A percentile compares a stretch with the other conserved stretches of the same genome.
Conservation (phyloP, 2,797 vertebrate species). For the Natrix natrix region DNA sequence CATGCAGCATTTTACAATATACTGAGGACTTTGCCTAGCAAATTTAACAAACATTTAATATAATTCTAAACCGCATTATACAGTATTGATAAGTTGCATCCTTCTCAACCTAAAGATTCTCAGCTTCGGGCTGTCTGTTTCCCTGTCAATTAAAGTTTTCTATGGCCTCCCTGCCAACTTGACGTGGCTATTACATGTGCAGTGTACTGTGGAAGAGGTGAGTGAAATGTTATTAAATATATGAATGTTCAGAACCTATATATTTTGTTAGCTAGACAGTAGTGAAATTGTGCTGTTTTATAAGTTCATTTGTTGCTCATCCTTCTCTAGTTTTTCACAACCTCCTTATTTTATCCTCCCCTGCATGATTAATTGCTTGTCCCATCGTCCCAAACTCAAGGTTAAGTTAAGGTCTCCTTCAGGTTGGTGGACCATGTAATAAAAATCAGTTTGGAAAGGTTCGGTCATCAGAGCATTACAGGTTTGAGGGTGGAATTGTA, state of each 20-base stretch:
- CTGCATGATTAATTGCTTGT: constrained; percentile 41
- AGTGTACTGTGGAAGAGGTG: constrained; percentile 44
- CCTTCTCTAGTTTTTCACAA: constrained; percentile 51
- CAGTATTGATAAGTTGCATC: constrained; percentile 10
- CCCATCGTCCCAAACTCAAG: constrained; percentile 39
- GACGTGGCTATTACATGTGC: constrained; percentile 43
- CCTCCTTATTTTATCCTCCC: constrained; percentile 49
- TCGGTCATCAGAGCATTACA: constrained; percentile 45
- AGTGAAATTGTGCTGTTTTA: constrained; percentile 32
- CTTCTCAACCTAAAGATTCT: constrained; percentile 34
- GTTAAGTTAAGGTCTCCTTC: constrained; percentile 51
- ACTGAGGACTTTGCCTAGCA: not conserved
- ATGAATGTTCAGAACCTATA: constrained; percentile 25
- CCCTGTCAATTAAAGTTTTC: constrained; percentile 50
- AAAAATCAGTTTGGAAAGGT: constrained; percentile 40
- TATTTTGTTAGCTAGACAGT: constrained; percentile 44
- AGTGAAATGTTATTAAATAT: constrained; percentile 51
- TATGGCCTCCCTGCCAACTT: constrained; percentile 11
- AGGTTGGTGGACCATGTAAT: constrained; percentile 49
- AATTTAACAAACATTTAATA: constrained; percentile 32
- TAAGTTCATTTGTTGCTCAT: constrained; percentile 46
- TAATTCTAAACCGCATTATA: constrained; percentile 41
- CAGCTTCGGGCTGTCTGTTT: constrained; percentile 21
- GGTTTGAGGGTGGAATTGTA: constrained; percentile 15
- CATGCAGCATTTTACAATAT: constrained; percentile 33